Percentiles rank a stretch among this genome's conserved stretches.
These are phyloP conservation scores for Capromys pilorides DNA, from an alignment of 2,797 vertebrate genomes.

Conservation along the genomic window DNA sequence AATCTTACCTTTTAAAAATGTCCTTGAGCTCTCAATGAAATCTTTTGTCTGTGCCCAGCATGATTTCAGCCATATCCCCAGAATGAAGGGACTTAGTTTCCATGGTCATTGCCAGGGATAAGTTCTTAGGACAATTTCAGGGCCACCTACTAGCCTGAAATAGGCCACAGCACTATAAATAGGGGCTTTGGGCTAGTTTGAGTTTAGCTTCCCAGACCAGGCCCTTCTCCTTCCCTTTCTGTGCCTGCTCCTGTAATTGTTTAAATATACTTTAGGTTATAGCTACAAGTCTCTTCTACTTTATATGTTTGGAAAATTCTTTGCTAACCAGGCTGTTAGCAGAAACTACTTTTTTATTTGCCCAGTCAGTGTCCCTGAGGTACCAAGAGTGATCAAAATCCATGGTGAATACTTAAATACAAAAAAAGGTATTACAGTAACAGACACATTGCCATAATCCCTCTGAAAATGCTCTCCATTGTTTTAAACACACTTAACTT, in stretches of 20 bases:
- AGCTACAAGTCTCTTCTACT: constrained; percentile 20
- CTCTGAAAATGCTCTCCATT: not conserved
- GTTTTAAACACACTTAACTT: not conserved
- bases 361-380: not conserved
- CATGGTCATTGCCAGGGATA: constrained; percentile 32
- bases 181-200: constrained; percentile 43
- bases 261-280: constrained; percentile 16
- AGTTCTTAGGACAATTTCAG: constrained; percentile 63
- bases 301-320: not conserved
- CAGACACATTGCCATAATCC: not conserved
- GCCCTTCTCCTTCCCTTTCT: not conserved
- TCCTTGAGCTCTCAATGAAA: constrained; percentile 52
- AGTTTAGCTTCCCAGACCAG: constrained; percentile 45
- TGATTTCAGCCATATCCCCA: constrained; percentile 27
- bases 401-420: not conserved
- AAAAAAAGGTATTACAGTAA: not conserved
- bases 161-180: constrained; percentile 67
- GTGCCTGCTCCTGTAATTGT: not conserved
- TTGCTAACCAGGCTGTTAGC: not conserved
- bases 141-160: constrained; percentile 42
- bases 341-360: not conserved
- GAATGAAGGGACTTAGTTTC: constrained; percentile 60
- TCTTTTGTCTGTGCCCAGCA: constrained; percentile 47
- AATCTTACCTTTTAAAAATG: constrained; percentile 48
- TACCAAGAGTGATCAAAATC: not conserved